Conservation (phyloP, 1,140 invertebrate genomes). For the Rhopalosiphum padi region DNA sequence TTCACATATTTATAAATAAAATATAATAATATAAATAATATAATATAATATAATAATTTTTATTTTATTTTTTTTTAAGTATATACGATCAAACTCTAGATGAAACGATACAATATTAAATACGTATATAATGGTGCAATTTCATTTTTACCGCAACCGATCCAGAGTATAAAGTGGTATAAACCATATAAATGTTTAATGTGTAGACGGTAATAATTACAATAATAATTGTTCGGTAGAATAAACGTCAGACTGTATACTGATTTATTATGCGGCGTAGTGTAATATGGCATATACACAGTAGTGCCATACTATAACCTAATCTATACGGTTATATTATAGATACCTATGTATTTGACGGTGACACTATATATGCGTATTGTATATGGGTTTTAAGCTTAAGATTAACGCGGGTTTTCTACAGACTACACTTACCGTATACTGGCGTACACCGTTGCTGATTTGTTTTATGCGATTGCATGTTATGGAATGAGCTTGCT, state of each 20-base stretch:
- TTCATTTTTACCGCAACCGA: neutral
- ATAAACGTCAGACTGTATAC: neutral
- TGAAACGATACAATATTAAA: too few species aligned
- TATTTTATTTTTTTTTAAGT: neutral
- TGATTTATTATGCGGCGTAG: neutral
- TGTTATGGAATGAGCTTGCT: neutral
- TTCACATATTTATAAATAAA: neutral
- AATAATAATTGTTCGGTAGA: neutral
- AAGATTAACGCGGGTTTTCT: slow-evolving; percentile 3
- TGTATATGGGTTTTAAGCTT: neutral
- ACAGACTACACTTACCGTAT: neutral
- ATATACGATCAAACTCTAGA: too few species aligned
- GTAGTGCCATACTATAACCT: neutral
- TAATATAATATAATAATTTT: neutral
- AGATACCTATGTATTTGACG: neutral
- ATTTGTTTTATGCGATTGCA: neutral
- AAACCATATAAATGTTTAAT: neutral
- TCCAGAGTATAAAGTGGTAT: neutral
- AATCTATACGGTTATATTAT: neutral
- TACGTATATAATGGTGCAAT: neutral
- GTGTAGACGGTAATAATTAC: neutral
- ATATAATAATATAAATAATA: neutral
- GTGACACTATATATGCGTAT: neutral
- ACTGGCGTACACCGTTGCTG: neutral
- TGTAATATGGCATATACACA: neutral